Evolutionary conservation across 2,888 invertebrate genomes (phyloP), one percentile per base, ranked within the genome.

Genomic region (Elegia similella): DNA sequence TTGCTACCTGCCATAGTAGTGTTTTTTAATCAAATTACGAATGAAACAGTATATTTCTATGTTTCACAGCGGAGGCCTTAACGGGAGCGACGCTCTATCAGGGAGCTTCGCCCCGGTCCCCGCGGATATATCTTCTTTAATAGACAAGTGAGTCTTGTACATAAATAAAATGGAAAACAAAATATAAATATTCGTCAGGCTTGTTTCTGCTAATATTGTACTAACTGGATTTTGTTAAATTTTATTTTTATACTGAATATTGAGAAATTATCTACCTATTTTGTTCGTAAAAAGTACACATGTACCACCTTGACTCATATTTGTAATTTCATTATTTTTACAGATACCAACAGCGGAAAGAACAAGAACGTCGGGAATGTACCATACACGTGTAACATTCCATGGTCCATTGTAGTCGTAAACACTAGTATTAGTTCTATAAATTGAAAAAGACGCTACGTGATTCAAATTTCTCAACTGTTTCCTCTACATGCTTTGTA

Each of bases 341-440:
- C 88, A 95, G 95, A 81, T 95, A 95, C 78, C 94, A 94, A 72
- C 94, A 95, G 81, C 93, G 94, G 72, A 94, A 95, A 82, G 94
- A 95, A 76, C 94, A 95, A 78, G 95, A 95, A 76, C 92, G 95
- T 62, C 93, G 94, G 78, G 95, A 95, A 82, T 95, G 94, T 82
- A 95, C 95, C 64, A 95, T 95, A 79, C 95, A 95, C 78, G 95
- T 95, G 80, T 94, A 93, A 92, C 80, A 77, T 66, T 70, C 68
- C 69, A 66, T 69, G 64, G 59, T 64, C 57, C 57, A 64, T 67
- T 68, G 59, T 67, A 72, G 58, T 61, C 34, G 56, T 62, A 61
- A 57, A 56, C 48, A 46, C 23, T 58, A 34, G 34, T 46, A 32
- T 52, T 44, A 50, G 13, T 55, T 38, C 13, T 38, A 46, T 29